A percentile compares a stretch with the other conserved stretches of the same genome.
These are phyloP conservation scores for Chrysotoxum bicinctum DNA, from an alignment of 2,888 invertebrate genomes.

Conservation along the genomic window DNA sequence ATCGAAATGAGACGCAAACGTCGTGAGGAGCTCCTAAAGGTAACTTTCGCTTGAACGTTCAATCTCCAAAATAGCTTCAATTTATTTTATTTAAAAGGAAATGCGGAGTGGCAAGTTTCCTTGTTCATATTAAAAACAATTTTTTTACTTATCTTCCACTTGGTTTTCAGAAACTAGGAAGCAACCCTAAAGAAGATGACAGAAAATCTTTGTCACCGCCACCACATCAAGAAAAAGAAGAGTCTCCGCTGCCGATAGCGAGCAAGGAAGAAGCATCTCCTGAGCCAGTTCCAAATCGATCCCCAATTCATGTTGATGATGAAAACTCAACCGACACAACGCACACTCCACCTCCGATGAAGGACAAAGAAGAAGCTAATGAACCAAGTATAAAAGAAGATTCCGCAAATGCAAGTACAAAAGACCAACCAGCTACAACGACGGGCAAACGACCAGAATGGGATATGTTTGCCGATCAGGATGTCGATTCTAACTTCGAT, in stretches of 20 bases:
- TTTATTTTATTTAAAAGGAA: no score
- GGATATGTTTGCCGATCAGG: conserved; percentile 97
- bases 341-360: conserved; percentile 69
- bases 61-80: no score
- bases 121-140: no score
- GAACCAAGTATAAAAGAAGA: conserved; percentile 37
- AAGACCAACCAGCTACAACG: conserved; percentile 49
- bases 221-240: neutral
- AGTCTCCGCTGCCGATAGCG: conserved; percentile 47
- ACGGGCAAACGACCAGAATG: conserved; percentile 86
- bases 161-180: conserved; percentile 75
- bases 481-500: conserved; percentile 88
- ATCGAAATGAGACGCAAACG: conserved; percentile 94
- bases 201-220: neutral
- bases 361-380: neutral
- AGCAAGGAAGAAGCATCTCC: conserved; percentile 19
- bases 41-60: conserved; percentile 77
- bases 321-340: conserved; percentile 66
- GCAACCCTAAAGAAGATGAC: conserved; percentile 6
- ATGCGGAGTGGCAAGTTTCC: no score
- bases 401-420: conserved; percentile 33
- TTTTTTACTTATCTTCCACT: neutral
- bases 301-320: conserved; percentile 35
- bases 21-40: conserved; percentile 93
- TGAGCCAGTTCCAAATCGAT: conserved; percentile 24